Percentiles rank a stretch among this genome's conserved stretches.
phyloP scores from a whole-genome alignment of 2,797 vertebrate genomes.

The Sebastes hubbsi region DNA sequence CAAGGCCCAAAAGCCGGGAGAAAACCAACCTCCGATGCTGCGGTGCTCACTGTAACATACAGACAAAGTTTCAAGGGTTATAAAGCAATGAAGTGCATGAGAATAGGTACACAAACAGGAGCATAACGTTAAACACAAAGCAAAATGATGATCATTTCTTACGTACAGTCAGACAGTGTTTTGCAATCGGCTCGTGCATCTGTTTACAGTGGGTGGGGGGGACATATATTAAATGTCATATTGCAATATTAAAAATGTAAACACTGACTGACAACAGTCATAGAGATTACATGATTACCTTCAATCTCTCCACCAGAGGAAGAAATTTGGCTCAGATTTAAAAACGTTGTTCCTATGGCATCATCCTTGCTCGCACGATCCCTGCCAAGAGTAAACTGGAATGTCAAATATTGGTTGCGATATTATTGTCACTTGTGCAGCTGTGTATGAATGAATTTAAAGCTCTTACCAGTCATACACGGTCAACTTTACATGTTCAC shows the following conservation, averaged over 20 bases:
- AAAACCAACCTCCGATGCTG: constrained; percentile 90
- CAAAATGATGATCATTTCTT: constrained; percentile 36
- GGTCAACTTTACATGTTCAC: constrained; percentile 92
- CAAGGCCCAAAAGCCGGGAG: constrained; percentile 97
- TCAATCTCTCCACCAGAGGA: constrained; percentile 92
- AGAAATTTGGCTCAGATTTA: constrained; percentile 93
- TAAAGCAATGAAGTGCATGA: background rate
- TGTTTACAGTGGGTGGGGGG: constrained; percentile 70
- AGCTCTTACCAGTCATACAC: constrained; percentile 92
- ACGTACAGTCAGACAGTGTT: constrained; percentile 84
- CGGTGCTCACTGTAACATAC: constrained; percentile 79
- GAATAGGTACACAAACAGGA: background rate
- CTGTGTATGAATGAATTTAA: background rate
- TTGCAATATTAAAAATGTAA: background rate
- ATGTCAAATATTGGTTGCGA: constrained; percentile 2
- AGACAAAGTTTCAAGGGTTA: background rate
- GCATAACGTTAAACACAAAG: background rate
- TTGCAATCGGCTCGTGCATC: constrained; percentile 83
- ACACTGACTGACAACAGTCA: background rate
- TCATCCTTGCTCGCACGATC: constrained; percentile 95
- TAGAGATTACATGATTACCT: constrained; percentile 75
- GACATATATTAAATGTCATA: background rate
- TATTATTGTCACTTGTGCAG: background rate
- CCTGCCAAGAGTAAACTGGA: constrained; percentile 76
- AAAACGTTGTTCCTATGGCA: constrained; percentile 89